Evolutionary conservation across 2,113 vertebrate species (phyloP), one percentile per base, ranked within the genome.

Genomic region (Osmerus eperlanus): DNA sequence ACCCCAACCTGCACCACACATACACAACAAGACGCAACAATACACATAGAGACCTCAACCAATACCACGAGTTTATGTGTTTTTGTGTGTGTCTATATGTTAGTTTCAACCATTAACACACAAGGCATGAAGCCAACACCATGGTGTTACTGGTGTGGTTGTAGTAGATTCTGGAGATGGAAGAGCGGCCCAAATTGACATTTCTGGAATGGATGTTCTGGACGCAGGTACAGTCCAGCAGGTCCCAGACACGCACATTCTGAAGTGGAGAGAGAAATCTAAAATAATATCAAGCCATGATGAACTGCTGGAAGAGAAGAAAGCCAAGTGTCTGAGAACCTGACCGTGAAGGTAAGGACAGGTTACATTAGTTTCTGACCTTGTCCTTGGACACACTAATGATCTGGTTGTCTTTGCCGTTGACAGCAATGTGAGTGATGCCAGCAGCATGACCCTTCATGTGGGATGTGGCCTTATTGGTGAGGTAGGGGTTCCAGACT

Each of bases 111-210:
- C 16, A n/a, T n/a, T 15, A 60, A 60, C 58, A 60, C 58, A 60
- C n/a, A 60, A 60, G 18, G 58, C 13, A 60, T 11, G 58, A 21
- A 12, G 58, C 58, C 58, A 60, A 12, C 58, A 60, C 58, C 58
- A 60, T 60, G 19, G 58, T 19, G 58, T 60, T 60, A 60, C 58
- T 60, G 58, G 21, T 60, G 58, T 21, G 58, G 58, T 60, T n/a
- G 19, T 60, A 60, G 58, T 60, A 60, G 58, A 21, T 60, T n/a
- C 58, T 7, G 58, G 58, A 19, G 18, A 60, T 21, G 58, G 21
- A 21, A 11, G 11, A 60, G 58, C 58, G 11, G 5, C 58, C 58
- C 58, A 25, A 12, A 11, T 25, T 60, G 58, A 60, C 58, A 11
- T 60, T 60, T 12, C 3, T 60, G 58, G 58, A n/a, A 12, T 60